Conservation (phyloP, 2,888 invertebrate genomes). For the Teinopalpus imperialis region DNA sequence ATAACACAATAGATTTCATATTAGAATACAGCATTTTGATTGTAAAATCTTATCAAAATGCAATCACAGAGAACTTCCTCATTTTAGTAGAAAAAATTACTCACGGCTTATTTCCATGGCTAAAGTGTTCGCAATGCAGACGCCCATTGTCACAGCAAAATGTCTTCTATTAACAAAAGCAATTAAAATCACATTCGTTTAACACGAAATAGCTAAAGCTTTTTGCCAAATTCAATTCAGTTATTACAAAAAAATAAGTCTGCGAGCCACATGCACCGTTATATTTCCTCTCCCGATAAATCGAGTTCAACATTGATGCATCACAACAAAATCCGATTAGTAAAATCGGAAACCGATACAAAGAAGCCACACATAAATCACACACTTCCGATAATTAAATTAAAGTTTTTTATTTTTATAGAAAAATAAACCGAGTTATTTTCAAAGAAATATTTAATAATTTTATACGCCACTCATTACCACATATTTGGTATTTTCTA, state of each 20-base stretch:
- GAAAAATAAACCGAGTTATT: too few species aligned
- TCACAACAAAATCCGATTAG: constrained; percentile 18
- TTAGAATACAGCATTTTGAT: constrained; percentile 4
- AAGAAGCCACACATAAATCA: constrained; percentile 54
- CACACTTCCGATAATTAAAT: constrained; percentile 49
- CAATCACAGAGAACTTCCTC: constrained; percentile 22
- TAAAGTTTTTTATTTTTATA: constrained; percentile 38
- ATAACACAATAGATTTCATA: constrained; percentile 1
- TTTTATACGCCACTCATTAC: background rate
- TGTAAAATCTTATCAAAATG: constrained; percentile 12
- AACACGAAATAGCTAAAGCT: constrained; percentile 3
- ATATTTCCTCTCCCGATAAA: constrained; percentile 14
- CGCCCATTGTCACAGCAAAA: constrained; percentile 54
- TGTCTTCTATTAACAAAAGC: background rate
- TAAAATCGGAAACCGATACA: constrained; percentile 12
- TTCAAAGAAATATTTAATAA: constrained; percentile 19
- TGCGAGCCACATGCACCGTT: constrained; percentile 12
- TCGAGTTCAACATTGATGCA: constrained; percentile 16
- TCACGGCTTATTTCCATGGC: constrained; percentile 76
- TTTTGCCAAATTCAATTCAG: constrained; percentile 5
- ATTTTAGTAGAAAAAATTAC: constrained; percentile 37
- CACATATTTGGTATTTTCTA: too few species aligned
- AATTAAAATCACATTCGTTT: constrained; percentile 14
- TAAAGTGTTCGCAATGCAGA: constrained; percentile 63
- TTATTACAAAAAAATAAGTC: constrained; percentile 20